Evolutionary conservation across 2,113 vertebrate genomes (phyloP), one percentile per base, ranked within the genome.

Genomic region (Scomber colias): DNA sequence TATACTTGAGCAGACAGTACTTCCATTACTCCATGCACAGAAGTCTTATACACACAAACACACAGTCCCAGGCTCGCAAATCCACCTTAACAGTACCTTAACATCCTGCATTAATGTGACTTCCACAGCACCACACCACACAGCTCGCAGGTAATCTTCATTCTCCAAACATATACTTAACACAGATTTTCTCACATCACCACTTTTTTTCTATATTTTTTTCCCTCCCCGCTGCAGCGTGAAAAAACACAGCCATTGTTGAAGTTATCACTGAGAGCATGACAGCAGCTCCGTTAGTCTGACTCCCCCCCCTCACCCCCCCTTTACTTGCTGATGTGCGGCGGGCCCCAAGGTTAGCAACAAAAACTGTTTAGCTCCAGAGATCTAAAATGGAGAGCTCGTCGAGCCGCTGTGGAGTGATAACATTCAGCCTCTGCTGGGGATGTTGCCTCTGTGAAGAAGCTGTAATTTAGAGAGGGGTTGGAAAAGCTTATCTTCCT

Each of bases 401-500:
- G 75, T 85, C 19, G 9, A 75, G 86, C 83, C 83, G 62, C 84
- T 75, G 81, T 11, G 56, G 71, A 83, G 84, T 24, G 91, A 91
- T 93, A 92, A 92, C 84, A 89, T 92, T 93, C 86, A 91, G 72
- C 72, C 87, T 90, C 83, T 79, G 81, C 68, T 78, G 88, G 80
- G 81, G 85, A 92, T 70, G 84, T 90, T 64, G 71, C 73, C 77
- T 63, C 88, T 81, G 87, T 90, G 88, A 93, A 90, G 87, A 86
- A 83, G 85, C 89, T 93, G 85, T 95, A 92, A 94, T 94, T 93
- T 93, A 93, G 84, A 92, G 81, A 82, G 83, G 88, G 87, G 71
- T 53, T 92, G 90, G 85, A 64, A 78, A 76, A 75, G 91, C 93
- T 94, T 94, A 93, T 94, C 91, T 87, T 77, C 59, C 70, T 67